phyloP scores from a whole-genome alignment of 2,888 invertebrate genomes.

The Caradrina kadenii region DNA sequence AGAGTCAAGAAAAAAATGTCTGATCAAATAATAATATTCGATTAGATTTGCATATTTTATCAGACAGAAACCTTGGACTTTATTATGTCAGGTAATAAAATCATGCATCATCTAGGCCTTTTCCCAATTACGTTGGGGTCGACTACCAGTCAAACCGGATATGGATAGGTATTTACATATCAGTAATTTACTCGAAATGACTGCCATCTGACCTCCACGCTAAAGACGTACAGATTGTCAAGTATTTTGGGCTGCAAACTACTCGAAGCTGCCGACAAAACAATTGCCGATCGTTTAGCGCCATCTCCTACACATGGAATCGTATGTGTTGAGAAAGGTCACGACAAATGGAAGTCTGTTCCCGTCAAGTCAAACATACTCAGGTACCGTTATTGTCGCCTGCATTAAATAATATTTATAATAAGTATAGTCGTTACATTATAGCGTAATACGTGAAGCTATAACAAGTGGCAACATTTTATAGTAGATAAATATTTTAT shows the following conservation, averaged over 20 bases:
- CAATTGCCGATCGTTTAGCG: constrained; percentile 1
- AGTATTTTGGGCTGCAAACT: not conserved
- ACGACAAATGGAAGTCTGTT: constrained; percentile 13
- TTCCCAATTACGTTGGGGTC: constrained; percentile 31
- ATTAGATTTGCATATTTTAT: not conserved
- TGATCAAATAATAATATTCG: not conserved
- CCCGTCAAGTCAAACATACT: constrained; percentile 2
- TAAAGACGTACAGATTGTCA: constrained; percentile 23
- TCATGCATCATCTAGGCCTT: constrained; percentile 27
- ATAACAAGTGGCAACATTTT: not conserved
- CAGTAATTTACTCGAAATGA: constrained; percentile 27
- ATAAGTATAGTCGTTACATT: constrained; percentile 1
- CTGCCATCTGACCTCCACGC: constrained; percentile 30
- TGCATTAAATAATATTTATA: not conserved
- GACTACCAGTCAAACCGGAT: constrained; percentile 35
- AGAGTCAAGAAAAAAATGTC: not conserved
- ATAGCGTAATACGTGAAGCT: not conserved
- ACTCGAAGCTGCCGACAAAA: constrained; percentile 3
- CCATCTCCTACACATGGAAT: not conserved
- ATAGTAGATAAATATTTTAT: not conserved
- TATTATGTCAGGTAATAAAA: constrained; percentile 17
- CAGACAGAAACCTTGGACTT: constrained; percentile 22
- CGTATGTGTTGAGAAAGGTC: constrained; percentile 27
- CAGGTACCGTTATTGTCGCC: not conserved
- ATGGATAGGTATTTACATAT: constrained; percentile 7